phyloP scores from a whole-genome alignment of 2,113 vertebrate species.

The Cnemophilus loriae region DNA sequence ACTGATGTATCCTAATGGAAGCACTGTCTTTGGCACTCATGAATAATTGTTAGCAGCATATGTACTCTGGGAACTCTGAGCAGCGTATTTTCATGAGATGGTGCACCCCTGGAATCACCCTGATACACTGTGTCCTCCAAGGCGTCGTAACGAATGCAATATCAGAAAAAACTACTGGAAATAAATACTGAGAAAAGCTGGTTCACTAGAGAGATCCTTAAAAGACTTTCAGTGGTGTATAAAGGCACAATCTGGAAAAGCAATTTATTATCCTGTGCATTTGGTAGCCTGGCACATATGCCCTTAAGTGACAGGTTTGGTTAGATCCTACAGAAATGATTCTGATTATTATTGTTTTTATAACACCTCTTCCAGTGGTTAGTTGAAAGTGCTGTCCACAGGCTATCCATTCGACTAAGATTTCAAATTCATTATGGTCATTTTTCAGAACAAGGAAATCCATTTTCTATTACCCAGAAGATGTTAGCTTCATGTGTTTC shows the following conservation, averaged over 20 bases:
- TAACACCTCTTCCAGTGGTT: neutral
- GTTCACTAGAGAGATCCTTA: neutral
- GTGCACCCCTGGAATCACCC: neutral
- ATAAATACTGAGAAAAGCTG: neutral
- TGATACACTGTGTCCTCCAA: neutral
- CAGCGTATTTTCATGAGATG: neutral
- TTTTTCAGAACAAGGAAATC: constrained; percentile 40
- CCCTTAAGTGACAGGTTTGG: neutral
- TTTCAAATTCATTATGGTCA: constrained; percentile 35
- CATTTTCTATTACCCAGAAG: constrained; percentile 33
- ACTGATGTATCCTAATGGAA: neutral
- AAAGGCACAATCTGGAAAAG: neutral
- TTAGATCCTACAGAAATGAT: neutral
- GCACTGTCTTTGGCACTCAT: neutral
- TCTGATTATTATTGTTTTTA: constrained; percentile 32
- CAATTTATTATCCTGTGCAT: neutral
- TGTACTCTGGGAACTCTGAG: neutral
- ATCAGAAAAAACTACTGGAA: neutral
- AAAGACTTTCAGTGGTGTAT: neutral
- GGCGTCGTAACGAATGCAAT: neutral
- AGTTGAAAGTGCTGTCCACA: neutral
- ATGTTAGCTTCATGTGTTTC: neutral
- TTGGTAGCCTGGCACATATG: neutral
- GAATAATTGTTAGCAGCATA: neutral
- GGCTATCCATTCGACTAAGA: neutral